Base-by-base conservation (phyloP, 2,797 vertebrate genomes). In the Rachycentron canadum region DNA sequence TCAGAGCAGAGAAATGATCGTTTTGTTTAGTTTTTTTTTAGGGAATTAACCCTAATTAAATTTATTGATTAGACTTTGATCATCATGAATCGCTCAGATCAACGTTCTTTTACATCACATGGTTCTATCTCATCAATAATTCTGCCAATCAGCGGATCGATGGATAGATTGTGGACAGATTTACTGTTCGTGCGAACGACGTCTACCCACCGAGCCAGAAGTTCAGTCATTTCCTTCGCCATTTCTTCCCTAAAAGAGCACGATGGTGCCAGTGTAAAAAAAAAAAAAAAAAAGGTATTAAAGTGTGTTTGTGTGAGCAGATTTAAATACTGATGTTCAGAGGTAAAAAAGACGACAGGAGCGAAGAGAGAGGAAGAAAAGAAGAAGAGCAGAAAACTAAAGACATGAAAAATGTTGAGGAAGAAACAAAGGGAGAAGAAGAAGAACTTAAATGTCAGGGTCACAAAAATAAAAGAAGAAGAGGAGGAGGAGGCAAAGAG, bases 211-310 rank as follows among this genome's bases (percentile, higher is more conserved):
- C 98, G 96, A 95, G 96, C 92, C 91, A 99, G 95, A 78, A 97
- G 92, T 83, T 97, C 96, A 73, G 96, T 95, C 93, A 99, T 99
- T 95, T 99, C 98, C 95, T 94, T 96, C 66, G 95, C 97, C 97
- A 99, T 98, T 94, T 99, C 96, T 58, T 98, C 97, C 97, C 98
- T 99, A 94, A 91, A 96, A 96, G 95, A 92, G 95, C 92, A 93
- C n/a, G 66, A 89, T 53, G 91, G 87, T 60, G 57, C 74, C 66
- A 55, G 70, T 52, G 43, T 25, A 36, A n/a, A n/a, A n/a, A n/a
- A n/a, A n/a, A n/a, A n/a, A 19, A 43, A 3, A 60, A 14, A 73
- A 55, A 8, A 41, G 86, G 89, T 87, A 83, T 75, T 72, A 49
- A 16, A 1, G 0, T 13, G 38, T 38, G 41, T 61, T 67, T 23